Evolutionary conservation across 2,888 invertebrate species (phyloP).

Genomic region (Calephelis perditalis): DNA sequence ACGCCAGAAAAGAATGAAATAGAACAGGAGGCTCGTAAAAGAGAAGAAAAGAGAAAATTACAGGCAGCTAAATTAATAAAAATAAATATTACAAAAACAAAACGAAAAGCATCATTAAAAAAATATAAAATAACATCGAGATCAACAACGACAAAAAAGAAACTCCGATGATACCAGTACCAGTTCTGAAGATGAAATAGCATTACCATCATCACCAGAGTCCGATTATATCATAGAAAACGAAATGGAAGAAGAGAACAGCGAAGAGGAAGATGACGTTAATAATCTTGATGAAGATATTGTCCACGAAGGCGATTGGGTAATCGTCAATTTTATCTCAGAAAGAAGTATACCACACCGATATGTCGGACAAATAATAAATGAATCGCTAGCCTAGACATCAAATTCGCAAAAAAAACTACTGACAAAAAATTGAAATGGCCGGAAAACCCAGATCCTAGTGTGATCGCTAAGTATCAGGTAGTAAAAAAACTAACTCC

Average conservation of each 20-base stretch:
- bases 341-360: slow-evolving; percentile 28
- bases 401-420: slow-evolving; percentile 32
- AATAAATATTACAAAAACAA: slow-evolving; percentile 17
- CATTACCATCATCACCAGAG: slow-evolving; percentile 21
- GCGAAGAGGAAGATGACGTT: slow-evolving; percentile 22
- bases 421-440: slow-evolving; percentile 30
- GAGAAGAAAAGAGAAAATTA: slow-evolving; percentile 16
- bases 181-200: slow-evolving; percentile 18
- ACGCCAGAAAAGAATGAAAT: slow-evolving; percentile 25
- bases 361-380: slow-evolving; percentile 30
- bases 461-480: slow-evolving; percentile 29
- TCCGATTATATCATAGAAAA: slow-evolving; percentile 11
- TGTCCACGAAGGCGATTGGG: slow-evolving; percentile 18
- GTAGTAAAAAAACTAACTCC: slow-evolving; percentile 26
- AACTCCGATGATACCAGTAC: neutral
- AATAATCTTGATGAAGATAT: slow-evolving; percentile 13
- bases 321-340: slow-evolving; percentile 30
- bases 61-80: slow-evolving; percentile 17
- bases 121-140: no score
- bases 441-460: slow-evolving; percentile 28
- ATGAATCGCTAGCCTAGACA: slow-evolving; percentile 22
- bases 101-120: slow-evolving; percentile 11
- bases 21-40: slow-evolving; percentile 13
- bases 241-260: slow-evolving; percentile 16
- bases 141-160: no score